A percentile compares a stretch with the other conserved stretches of the same genome.
Evolutionary conservation across 2,113 vertebrate species (phyloP).

Genomic region (Gobiocypris rarus): DNA sequence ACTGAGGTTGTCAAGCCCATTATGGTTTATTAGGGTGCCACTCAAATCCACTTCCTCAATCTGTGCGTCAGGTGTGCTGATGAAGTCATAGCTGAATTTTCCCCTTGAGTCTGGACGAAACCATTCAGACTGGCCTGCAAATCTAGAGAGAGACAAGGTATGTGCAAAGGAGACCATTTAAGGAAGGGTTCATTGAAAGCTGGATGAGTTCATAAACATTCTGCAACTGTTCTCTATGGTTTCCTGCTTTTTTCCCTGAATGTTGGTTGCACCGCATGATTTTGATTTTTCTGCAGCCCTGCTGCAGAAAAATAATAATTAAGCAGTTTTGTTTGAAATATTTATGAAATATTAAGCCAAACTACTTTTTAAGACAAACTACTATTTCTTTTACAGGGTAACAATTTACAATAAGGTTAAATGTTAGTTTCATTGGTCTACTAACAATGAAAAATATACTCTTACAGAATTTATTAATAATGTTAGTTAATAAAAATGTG

Average conservation of each 20-base stretch:
- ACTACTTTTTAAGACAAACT: too few relatives aligned
- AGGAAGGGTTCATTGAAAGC: too few relatives aligned
- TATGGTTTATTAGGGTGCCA: slow-evolving; percentile 74
- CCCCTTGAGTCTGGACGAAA: slow-evolving; percentile 56
- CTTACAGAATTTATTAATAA: too few relatives aligned
- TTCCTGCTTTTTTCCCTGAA: background rate
- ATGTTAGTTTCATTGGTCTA: too few relatives aligned
- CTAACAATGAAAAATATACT: too few relatives aligned
- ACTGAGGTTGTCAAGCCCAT: slow-evolving; percentile 82
- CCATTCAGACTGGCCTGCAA: slow-evolving; percentile 78
- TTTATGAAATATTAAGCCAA: background rate
- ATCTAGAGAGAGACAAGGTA: slow-evolving; percentile 69
- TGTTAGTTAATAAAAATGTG: too few relatives aligned
- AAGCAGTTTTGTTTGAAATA: background rate
- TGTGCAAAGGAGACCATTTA: background rate
- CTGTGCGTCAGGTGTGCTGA: slow-evolving; percentile 52
- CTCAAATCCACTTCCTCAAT: slow-evolving; percentile 83
- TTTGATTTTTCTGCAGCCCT: too few relatives aligned
- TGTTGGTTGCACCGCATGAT: background rate
- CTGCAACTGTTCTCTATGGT: background rate
- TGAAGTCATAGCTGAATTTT: slow-evolving; percentile 67
- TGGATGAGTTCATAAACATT: background rate
- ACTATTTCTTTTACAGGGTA: too few relatives aligned
- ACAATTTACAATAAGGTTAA: too few relatives aligned
- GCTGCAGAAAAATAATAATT: background rate